phyloP scores from a whole-genome alignment of 23 tunicate species.

The Trididemnum clinides region DNA sequence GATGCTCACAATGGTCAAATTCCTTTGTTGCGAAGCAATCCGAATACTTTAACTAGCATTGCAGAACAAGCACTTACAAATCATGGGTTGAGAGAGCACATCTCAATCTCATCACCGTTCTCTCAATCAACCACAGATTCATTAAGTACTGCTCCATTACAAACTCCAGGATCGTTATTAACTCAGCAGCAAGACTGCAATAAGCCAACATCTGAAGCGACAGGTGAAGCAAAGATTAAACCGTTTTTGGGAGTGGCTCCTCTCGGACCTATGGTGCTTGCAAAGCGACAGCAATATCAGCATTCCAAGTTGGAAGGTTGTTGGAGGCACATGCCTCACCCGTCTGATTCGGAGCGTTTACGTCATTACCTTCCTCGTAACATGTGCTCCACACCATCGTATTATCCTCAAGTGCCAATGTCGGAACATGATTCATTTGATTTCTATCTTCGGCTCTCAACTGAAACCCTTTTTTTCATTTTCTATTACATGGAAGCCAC shows the following conservation, averaged over 20 bases:
- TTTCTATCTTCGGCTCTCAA: constrained; percentile 88
- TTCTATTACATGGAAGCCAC: constrained; percentile 99
- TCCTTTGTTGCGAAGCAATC: not conserved
- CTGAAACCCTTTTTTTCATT: constrained; percentile 95
- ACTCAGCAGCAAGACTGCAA: not conserved
- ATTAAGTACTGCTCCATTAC: not conserved
- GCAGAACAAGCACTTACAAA: not conserved
- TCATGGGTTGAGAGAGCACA: not conserved
- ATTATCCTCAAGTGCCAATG: constrained; percentile 80
- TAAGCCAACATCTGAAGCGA: not conserved
- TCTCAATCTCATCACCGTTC: not conserved
- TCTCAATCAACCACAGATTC: not conserved
- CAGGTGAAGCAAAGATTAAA: constrained; percentile 77
- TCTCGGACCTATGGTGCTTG: constrained; percentile 66
- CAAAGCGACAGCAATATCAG: constrained; percentile 67
- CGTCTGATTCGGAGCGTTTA: constrained; percentile 89
- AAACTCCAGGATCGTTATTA: not conserved
- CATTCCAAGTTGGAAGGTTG: constrained; percentile 83
- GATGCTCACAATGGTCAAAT: not conserved
- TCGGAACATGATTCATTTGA: constrained; percentile 91
- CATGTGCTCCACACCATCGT: constrained; percentile 84
- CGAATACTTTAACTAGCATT: not conserved
- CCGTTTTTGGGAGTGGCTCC: constrained; percentile 91
- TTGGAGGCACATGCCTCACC: constrained; percentile 98
- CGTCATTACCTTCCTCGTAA: constrained; percentile 95